Conservation (phyloP, 2,113 vertebrate genomes). For the Oreochromis spilurus region DNA sequence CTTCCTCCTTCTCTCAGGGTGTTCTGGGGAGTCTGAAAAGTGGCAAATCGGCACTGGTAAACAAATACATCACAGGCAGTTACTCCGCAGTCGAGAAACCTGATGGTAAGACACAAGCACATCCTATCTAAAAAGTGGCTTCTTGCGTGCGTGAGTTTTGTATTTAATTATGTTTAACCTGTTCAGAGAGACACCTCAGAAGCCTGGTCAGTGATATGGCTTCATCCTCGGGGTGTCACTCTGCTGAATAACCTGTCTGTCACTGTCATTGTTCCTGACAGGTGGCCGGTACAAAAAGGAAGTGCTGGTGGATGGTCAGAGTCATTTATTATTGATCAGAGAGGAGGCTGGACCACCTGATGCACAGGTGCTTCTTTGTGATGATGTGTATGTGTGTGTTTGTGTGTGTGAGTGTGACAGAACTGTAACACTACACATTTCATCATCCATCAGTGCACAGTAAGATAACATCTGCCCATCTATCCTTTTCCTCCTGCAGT, state of each 20-base stretch:
- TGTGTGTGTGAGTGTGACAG: not conserved
- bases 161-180: not conserved
- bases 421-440: not conserved
- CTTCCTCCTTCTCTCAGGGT: constrained; percentile 71
- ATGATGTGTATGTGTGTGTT: not conserved
- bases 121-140: not conserved
- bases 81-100: constrained; percentile 83
- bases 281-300: constrained; percentile 94
- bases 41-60: constrained; percentile 87
- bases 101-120: constrained; percentile 74
- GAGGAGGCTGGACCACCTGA: constrained; percentile 86
- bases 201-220: not conserved
- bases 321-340: constrained; percentile 88
- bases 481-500: constrained; percentile 65
- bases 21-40: constrained; percentile 86
- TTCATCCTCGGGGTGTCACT: not conserved
- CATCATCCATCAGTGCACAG: not conserved
- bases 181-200: not conserved
- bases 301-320: constrained; percentile 87
- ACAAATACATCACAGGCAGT: constrained; percentile 90
- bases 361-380: constrained; percentile 75
- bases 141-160: not conserved
- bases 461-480: not conserved
- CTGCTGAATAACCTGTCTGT: not conserved
- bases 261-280: constrained; percentile 47